Evolutionary conservation across 2,797 vertebrate genomes (phyloP), one percentile per base, ranked within the genome.

Genomic region (Percopsis omiscomaycus): DNA sequence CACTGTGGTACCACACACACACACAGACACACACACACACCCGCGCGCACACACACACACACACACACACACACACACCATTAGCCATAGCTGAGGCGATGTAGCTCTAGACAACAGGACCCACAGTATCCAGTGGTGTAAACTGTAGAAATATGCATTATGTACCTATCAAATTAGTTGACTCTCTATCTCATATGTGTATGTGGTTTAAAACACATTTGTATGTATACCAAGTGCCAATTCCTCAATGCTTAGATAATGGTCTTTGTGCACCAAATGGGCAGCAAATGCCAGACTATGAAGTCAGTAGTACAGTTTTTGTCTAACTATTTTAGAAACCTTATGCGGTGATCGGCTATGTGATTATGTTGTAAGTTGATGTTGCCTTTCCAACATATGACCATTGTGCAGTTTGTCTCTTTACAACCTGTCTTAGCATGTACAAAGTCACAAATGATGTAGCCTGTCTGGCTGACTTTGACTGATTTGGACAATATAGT

Each of bases 321-420:
- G 13, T 15, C 10, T 55, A 60, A 49, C 64, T 50, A 6, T 70
- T 81, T 75, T 71, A 68, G 58, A 71, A 51, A 48, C 55, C 10
- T 22, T 52, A 37, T 61, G 52, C 66, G 55, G n/a, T 42, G 60
- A 71, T 53, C 62, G 63, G 72, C 64, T 58, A 5, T 82, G 69
- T 84, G 64, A 81, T 84, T 81, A 88, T 77, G 70, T 77, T 71
- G 80, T 76, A 79, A 55, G 73, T 28, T 66, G 62, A 81, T 62
- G 65, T 5, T 63, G 69, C 56, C 14, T 77, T 71, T 75, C 45
- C 63, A 80, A 68, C 55, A 5, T 60, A 12, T 27, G 55, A 44
- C 63, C 44, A 28, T 14, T 14, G 30, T 51, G 42, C 62, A 44
- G 66, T 46, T 29, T 45, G 62, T 56, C 22, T 47, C 51, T 75